A percentile compares a stretch with the other conserved stretches of the same genome.
Evolutionary conservation across 2,888 invertebrate species (phyloP).

Genomic region (Chromoteleia sp.): DNA sequence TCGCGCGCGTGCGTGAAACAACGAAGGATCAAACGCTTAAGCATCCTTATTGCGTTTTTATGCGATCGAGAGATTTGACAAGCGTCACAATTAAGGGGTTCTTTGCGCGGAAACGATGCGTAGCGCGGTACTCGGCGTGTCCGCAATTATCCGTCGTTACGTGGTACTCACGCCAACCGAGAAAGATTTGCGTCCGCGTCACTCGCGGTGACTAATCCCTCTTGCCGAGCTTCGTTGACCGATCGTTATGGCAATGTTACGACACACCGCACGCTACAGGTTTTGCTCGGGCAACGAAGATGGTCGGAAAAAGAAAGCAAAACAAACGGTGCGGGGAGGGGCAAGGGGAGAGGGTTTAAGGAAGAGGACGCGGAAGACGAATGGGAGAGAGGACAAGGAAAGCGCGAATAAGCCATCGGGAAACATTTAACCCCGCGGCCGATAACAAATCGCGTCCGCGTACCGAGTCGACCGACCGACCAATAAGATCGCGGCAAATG

Average conservation of each 20-base stretch:
- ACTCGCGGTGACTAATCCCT: conserved; percentile 80
- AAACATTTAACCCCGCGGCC: conserved; percentile 79
- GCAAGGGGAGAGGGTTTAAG: not conserved
- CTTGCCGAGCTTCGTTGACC: conserved; percentile 76
- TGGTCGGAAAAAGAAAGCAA: too few relatives aligned
- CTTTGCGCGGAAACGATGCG: conserved; percentile 52
- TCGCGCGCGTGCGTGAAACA: conserved; percentile 41
- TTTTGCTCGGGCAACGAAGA: too few relatives aligned
- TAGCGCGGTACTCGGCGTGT: conserved; percentile 58
- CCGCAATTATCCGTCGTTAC: conserved; percentile 78
- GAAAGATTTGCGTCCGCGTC: conserved; percentile 75
- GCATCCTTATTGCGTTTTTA: conserved; percentile 68
- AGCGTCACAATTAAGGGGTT: conserved; percentile 54
- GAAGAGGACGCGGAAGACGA: conserved; percentile 7
- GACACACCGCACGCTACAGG: too few relatives aligned
- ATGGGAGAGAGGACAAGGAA: conserved; percentile 17
- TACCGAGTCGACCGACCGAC: conserved; percentile 73
- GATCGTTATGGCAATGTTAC: conserved; percentile 80
- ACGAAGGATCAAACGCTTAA: conserved; percentile 32
- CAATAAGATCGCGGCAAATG: conserved; percentile 71
- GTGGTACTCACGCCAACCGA: conserved; percentile 76
- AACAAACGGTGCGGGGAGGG: too few relatives aligned
- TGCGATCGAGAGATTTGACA: conserved; percentile 66
- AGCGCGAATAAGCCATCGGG: conserved; percentile 73
- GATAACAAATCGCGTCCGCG: conserved; percentile 82